Base-by-base conservation (phyloP, 1,140 invertebrate genomes). In the Eciton burchellii region DNA sequence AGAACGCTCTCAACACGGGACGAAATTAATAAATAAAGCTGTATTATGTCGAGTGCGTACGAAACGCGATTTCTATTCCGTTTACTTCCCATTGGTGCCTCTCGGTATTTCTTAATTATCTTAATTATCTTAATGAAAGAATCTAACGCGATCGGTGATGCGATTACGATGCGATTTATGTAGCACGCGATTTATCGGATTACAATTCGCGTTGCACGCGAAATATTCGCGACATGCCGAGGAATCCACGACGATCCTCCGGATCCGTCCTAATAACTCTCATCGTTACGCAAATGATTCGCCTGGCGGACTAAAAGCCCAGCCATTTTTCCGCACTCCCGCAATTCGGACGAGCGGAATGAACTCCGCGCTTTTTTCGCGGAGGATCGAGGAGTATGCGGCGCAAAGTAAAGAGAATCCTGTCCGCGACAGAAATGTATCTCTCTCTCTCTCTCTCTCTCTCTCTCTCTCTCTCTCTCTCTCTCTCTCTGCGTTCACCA, bases 241-340 rank as follows among this genome's bases (percentile, higher is more conserved):
- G 43, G 57, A 60, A 16, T 21, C 14, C 59, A n/a, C 63, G 3
- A 52, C 26, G 72, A 12, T 21, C 57, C 26, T 21, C 8, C 11
- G n/a, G 43, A 21, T 49, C 52, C 71, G 43, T 76, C 57, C 59
- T 76, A 76, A 76, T 76, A 76, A 63, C 43, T 76, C 63, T 76
- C 54, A 21, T 73, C 71, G 16, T 73, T 73, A 73, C 35, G 71
- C 71, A 60, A 73, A 73, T 73, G 26, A 24, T 63, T 14, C 72
- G 8, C 19, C 9, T 29, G 45, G 45, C 52, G 45, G 19, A 19
- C 56, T 54, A 56, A 73, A 73, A 60, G 29, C 26, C 49, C 43
- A n/a, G 24, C 16, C 12, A 62, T 43, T 63, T 74, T 56, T 65
- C 14, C 45, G 45, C 59, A 29, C 26, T 35, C 57, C 24, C 63